phyloP scores from a whole-genome alignment of 2,797 vertebrate genomes.

The Xenops minutus region DNA sequence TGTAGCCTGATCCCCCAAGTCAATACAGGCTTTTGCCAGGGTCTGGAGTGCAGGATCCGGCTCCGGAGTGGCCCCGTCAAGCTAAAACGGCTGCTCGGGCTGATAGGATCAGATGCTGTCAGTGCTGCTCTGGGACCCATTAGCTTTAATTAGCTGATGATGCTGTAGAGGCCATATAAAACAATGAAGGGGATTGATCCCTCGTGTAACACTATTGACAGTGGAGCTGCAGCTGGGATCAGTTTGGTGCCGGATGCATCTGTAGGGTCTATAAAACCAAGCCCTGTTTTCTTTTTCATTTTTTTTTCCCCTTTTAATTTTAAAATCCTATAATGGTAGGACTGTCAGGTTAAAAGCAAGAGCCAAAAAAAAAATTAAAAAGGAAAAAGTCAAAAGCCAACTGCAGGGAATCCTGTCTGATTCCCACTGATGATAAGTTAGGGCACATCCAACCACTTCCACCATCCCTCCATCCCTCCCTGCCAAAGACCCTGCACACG shows the following conservation, averaged over 20 bases:
- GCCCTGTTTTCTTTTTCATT: not conserved
- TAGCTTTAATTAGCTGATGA: slow-evolving; percentile 46
- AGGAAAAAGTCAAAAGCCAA: not conserved
- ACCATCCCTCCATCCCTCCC: not conserved
- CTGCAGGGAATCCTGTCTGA: not conserved
- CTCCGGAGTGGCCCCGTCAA: not conserved
- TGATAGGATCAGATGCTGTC: not conserved
- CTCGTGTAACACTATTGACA: slow-evolving; percentile 55
- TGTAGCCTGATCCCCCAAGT: slow-evolving; percentile 35
- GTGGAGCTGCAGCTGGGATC: slow-evolving; percentile 50
- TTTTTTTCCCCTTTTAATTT: not conserved
- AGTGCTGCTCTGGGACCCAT: slow-evolving; percentile 43
- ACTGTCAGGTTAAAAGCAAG: not conserved
- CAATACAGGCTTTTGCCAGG: not conserved
- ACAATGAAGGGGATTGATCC: slow-evolving; percentile 65
- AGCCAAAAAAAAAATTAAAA: not conserved
- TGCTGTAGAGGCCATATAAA: slow-evolving; percentile 51
- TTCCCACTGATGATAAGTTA: not conserved
- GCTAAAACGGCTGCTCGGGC: not conserved
- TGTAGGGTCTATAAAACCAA: slow-evolving; percentile 46
- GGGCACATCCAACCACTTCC: not conserved
- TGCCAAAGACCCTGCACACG: not conserved
- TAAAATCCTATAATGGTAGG: not conserved
- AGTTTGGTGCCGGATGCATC: slow-evolving; percentile 44
- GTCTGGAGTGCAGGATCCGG: not conserved